Evolutionary conservation across 2,113 vertebrate species (phyloP).

Genomic region (Chaetodon trifascialis): DNA sequence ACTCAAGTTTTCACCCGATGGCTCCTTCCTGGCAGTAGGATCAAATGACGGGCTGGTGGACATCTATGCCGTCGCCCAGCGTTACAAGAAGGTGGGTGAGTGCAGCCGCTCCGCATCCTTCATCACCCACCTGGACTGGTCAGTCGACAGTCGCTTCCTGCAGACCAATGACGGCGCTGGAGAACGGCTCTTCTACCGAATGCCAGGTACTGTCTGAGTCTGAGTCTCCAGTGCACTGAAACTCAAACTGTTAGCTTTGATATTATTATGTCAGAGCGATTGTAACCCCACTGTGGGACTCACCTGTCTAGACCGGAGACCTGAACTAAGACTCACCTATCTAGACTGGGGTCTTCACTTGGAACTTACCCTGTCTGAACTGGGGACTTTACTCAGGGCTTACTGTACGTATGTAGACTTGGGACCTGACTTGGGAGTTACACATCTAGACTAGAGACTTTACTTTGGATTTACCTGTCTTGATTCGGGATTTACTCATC

Average conservation of each 20-base stretch:
- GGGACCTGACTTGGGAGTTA: no score
- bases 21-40: constrained; percentile 94
- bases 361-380: no score
- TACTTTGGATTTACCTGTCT: neutral
- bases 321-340: neutral
- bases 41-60: constrained; percentile 96
- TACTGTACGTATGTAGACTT: no score
- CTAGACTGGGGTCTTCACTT: neutral
- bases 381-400: no score
- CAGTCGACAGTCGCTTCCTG: constrained; percentile 94
- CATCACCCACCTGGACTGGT: constrained; percentile 98
- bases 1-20: constrained; percentile 97
- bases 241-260: neutral
- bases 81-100: constrained; percentile 97
- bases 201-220: constrained; percentile 88
- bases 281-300: neutral
- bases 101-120: constrained; percentile 93
- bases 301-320: no score
- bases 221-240: neutral
- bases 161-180: constrained; percentile 95
- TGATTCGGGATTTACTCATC: neutral
- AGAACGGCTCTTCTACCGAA: constrained; percentile 94
- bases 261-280: neutral
- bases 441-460: no score
- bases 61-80: constrained; percentile 92